Conservation (phyloP, 2,113 vertebrate genomes). For the Spizaetus ornatus region DNA sequence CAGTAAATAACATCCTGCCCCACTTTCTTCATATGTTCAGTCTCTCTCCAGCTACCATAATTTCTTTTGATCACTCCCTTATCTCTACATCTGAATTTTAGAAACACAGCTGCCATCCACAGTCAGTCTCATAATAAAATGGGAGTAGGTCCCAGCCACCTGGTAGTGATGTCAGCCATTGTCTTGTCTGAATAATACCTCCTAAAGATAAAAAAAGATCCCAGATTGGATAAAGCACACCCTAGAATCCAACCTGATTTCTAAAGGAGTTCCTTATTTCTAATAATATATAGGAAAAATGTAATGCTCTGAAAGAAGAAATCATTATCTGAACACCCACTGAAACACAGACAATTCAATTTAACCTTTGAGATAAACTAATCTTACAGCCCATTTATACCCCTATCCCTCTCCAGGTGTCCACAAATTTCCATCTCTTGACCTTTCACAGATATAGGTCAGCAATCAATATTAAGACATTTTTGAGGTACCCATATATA, state of each 20-base stretch:
- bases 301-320: neutral
- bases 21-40: neutral
- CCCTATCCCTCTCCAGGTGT: neutral
- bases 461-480: neutral
- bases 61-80: neutral
- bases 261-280: neutral
- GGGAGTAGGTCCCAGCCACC: neutral
- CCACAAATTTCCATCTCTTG: neutral
- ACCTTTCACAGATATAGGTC: neutral
- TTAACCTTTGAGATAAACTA: neutral
- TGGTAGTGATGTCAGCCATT: neutral
- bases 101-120: neutral
- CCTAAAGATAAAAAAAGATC: neutral
- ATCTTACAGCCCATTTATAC: neutral
- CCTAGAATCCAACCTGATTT: neutral
- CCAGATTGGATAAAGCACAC: neutral
- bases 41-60: neutral
- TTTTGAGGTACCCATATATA: neutral
- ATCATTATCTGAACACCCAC: neutral
- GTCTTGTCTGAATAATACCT: neutral
- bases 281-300: neutral
- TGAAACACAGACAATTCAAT: neutral
- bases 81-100: neutral
- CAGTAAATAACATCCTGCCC: neutral
- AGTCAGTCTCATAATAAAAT: neutral